phyloP scores from a whole-genome alignment of 2,113 vertebrate genomes.

The Percopsis transmontana region DNA sequence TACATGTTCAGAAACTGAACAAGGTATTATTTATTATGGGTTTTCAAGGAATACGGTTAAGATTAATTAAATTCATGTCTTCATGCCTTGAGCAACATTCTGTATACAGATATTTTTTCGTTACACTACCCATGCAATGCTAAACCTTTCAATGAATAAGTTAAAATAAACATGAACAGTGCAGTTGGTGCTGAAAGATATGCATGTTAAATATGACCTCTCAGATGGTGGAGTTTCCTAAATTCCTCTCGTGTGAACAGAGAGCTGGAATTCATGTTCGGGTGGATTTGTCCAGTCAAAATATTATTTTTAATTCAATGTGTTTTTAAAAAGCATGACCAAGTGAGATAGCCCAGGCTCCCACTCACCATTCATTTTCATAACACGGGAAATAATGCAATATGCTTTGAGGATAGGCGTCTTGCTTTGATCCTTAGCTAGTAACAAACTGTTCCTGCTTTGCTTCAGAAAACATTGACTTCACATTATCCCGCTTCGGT shows the following conservation, averaged over 20 bases:
- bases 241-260: constrained; percentile 31
- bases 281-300: constrained; percentile 29
- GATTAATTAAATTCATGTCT: no score
- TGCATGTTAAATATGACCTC: constrained; percentile 27
- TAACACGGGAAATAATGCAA: constrained; percentile 39
- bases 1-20: constrained; percentile 17
- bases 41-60: no score
- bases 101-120: no score
- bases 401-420: constrained; percentile 35
- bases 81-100: no score
- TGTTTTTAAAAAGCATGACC: constrained; percentile 29
- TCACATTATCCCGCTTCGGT: constrained; percentile 12
- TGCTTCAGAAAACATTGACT: constrained; percentile 26
- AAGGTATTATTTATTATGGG: no score
- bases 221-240: constrained; percentile 14
- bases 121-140: no score
- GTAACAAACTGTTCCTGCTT: constrained; percentile 23
- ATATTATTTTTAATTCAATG: constrained; percentile 27
- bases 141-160: no score
- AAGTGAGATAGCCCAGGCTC: constrained; percentile 30
- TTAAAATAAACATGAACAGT: no score
- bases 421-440: constrained; percentile 35
- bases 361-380: constrained; percentile 33
- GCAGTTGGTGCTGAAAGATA: neutral
- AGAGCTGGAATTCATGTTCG: constrained; percentile 27